Evolutionary conservation across 2,113 vertebrate genomes (phyloP), one percentile per base, ranked within the genome.

Genomic region (Hydrochoerus hydrochaeris): DNA sequence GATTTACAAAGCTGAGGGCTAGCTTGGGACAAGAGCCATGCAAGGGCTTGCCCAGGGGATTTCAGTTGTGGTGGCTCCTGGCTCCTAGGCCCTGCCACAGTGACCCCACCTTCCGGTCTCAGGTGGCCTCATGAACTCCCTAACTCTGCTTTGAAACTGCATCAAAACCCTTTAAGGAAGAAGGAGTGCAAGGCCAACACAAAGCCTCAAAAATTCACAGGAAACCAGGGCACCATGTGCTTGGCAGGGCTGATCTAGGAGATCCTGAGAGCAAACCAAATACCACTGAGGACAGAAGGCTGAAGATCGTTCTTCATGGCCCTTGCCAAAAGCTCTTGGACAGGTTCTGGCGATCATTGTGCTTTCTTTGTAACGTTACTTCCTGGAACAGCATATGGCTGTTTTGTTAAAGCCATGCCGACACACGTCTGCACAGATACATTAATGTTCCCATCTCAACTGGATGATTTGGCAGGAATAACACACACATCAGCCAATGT

Each of bases 391-490:
- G 87, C 96, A 97, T 97, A 96, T 97, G 97, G 92, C 71, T 97
- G 81, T 97, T 97, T 93, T 95, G 69, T 97, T 93, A 90, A 97
- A 97, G 44, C 44, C 85, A 60, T 92, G 65, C 52, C 95, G 95
- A 95, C 88, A 96, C 94, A 92, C 8, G 87, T 95, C 94, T 98
- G 91, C 52, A 92, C 85, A 97, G 91, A 95, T 96, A 97, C 93
- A 91, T 97, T 97, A 95, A 77, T 85, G 87, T 97, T 97, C 95
- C 58, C 41, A 77, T 95, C 81, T 96, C 95, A 97, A 95, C 81
- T 95, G 92, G 83, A 85, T 93, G 85, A 94, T 73, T 98, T 98
- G 97, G 96, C 96, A 97, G 69, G 94, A 94, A 95, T 95, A 92
- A 65, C 54, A 78, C 58, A 93, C 85, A 85, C 9, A 38, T 35